Evolutionary conservation across 2,113 vertebrate species (phyloP).

Genomic region (Setophaga petechia): DNA sequence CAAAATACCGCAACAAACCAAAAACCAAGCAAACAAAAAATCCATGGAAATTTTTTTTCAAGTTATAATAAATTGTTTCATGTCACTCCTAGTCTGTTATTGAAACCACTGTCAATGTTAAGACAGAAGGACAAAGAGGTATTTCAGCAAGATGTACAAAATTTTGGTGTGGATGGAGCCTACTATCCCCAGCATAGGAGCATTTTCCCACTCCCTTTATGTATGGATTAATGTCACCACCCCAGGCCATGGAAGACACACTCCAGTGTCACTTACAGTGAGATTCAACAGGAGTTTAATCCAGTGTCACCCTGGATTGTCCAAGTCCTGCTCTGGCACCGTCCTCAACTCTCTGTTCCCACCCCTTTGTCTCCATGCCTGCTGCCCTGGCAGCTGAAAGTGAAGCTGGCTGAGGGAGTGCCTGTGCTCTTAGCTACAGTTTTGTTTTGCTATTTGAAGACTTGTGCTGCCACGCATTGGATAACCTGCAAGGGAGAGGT

Average conservation of each 20-base stretch:
- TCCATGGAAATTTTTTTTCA: neutral
- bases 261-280: neutral
- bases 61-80: neutral
- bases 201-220: neutral
- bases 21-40: neutral
- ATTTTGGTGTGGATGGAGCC: neutral
- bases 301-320: neutral
- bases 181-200: neutral
- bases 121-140: neutral
- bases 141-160: neutral
- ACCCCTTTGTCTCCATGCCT: accelerated
- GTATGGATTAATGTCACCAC: neutral
- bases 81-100: neutral
- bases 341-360: neutral
- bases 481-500: accelerated
- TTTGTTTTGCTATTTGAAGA: neutral
- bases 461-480: accelerated
- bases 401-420: neutral
- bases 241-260: neutral
- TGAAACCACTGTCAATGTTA: neutral
- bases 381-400: neutral
- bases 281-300: neutral
- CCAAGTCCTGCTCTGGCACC: neutral
- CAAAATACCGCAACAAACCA: neutral
- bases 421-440: neutral